A percentile compares a stretch with the other conserved stretches of the same genome.
Evolutionary conservation across 2,113 vertebrate species (phyloP).

Genomic region (Puffinus mauretanicus): DNA sequence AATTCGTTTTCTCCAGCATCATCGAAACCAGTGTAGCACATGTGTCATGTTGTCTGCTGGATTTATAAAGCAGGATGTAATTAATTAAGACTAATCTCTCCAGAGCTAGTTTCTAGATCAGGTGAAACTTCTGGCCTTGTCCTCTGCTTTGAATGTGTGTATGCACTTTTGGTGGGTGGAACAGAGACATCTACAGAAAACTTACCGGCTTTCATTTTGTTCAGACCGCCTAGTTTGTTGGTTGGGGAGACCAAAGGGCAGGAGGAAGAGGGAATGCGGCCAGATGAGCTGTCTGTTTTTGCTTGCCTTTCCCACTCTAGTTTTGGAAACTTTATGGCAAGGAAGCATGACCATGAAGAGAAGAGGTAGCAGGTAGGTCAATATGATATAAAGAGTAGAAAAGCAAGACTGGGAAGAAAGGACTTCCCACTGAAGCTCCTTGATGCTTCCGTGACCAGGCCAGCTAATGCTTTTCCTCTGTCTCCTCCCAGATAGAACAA

Average conservation of each 20-base stretch:
- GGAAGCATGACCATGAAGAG: neutral
- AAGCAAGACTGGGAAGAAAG: neutral
- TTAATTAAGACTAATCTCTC: conserved; percentile 6
- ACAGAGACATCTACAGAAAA: neutral
- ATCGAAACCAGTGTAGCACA: neutral
- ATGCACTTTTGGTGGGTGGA: neutral
- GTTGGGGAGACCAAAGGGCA: neutral
- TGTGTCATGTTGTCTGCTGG: neutral
- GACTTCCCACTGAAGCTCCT: neutral
- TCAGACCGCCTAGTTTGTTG: neutral
- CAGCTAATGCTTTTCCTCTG: neutral
- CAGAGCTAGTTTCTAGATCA: neutral
- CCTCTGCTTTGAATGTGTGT: neutral
- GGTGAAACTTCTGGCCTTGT: neutral
- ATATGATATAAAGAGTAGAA: neutral
- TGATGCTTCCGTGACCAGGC: neutral
- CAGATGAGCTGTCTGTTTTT: neutral
- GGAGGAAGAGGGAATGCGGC: neutral
- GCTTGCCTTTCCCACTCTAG: neutral
- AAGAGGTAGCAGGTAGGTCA: neutral
- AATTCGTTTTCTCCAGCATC: neutral
- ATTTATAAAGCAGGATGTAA: neutral
- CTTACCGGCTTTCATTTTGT: neutral
- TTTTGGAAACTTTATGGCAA: neutral
- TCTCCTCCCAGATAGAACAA: neutral